A percentile compares a stretch with the other conserved stretches of the same genome.
Conservation (phyloP, 2,888 invertebrate genomes). For the Octonoba sinensis region DNA sequence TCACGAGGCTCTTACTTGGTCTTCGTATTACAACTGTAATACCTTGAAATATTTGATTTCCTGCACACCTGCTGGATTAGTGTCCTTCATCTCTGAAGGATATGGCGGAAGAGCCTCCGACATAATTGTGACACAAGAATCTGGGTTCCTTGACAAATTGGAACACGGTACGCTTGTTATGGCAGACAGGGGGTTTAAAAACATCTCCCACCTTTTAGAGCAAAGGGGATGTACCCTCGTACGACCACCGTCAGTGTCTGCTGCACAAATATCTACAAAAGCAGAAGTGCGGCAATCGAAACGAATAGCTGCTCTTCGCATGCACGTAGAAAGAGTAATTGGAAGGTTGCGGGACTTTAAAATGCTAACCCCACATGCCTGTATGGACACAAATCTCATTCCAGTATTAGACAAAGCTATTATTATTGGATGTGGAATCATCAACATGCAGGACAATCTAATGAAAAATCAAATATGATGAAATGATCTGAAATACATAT, state of each 20-base stretch:
- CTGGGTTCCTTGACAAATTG: constrained; percentile 55
- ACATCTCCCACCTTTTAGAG: not conserved
- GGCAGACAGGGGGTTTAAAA: constrained; percentile 66
- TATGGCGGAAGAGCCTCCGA: constrained; percentile 69
- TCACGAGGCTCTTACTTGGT: constrained; percentile 70
- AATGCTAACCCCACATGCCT: constrained; percentile 25
- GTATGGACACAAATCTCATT: not conserved
- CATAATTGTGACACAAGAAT: constrained; percentile 40
- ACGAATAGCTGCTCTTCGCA: constrained; percentile 13
- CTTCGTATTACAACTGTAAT: constrained; percentile 67
- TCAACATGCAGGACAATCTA: not conserved
- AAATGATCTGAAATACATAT: no score
- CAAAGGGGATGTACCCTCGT: constrained; percentile 11
- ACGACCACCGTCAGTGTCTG: constrained; percentile 11
- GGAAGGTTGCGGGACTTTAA: constrained; percentile 27
- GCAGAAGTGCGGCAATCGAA: not conserved
- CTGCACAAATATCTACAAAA: not conserved
- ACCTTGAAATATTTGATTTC: constrained; percentile 69
- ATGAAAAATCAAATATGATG: not conserved
- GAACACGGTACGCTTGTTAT: constrained; percentile 65
- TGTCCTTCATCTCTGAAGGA: constrained; percentile 69
- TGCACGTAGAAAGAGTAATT: not conserved
- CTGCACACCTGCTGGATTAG: constrained; percentile 68
- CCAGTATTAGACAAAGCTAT: not conserved
- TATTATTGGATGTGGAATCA: not conserved